phyloP scores from a whole-genome alignment of 2,113 vertebrate species.

The Cynocephalus volans region DNA sequence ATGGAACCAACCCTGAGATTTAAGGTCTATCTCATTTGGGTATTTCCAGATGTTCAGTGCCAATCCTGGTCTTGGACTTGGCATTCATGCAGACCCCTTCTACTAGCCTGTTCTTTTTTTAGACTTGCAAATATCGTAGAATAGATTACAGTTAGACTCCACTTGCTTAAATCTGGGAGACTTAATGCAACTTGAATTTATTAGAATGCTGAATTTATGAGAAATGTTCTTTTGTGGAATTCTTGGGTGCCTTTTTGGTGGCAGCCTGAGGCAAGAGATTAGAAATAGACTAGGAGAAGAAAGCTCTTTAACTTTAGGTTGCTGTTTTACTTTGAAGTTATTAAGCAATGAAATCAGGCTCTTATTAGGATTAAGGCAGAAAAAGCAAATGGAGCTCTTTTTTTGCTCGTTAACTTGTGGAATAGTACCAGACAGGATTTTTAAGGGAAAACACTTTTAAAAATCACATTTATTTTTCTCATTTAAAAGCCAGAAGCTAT shows the following conservation, averaged over 20 bases:
- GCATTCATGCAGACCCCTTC: not conserved
- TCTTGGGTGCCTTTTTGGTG: constrained; percentile 7
- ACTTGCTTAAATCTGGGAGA: not conserved
- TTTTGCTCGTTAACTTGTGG: constrained; percentile 43
- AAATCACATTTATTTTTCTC: constrained; percentile 39
- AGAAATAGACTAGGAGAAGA: not conserved
- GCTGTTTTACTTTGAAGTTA: constrained; percentile 60
- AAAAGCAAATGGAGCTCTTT: constrained; percentile 45
- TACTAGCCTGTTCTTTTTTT: not conserved
- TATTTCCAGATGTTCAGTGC: not conserved
- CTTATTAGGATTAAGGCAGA: not conserved
- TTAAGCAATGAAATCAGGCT: constrained; percentile 31
- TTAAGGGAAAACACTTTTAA: constrained; percentile 47
- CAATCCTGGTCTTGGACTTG: not conserved
- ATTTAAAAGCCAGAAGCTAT: constrained; percentile 54
- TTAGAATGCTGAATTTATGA: constrained; percentile 13
- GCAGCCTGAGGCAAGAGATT: not conserved
- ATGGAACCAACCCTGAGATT: not conserved
- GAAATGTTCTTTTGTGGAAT: constrained; percentile 12
- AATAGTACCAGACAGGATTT: not conserved
- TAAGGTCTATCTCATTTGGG: not conserved
- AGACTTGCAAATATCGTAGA: not conserved
- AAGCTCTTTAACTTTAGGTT: constrained; percentile 5
- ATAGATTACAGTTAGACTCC: constrained; percentile 22
- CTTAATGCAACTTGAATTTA: not conserved